Percentiles rank a stretch among this genome's conserved stretches.
Conservation (phyloP, 2,888 invertebrate species). For the Thera britannica region DNA sequence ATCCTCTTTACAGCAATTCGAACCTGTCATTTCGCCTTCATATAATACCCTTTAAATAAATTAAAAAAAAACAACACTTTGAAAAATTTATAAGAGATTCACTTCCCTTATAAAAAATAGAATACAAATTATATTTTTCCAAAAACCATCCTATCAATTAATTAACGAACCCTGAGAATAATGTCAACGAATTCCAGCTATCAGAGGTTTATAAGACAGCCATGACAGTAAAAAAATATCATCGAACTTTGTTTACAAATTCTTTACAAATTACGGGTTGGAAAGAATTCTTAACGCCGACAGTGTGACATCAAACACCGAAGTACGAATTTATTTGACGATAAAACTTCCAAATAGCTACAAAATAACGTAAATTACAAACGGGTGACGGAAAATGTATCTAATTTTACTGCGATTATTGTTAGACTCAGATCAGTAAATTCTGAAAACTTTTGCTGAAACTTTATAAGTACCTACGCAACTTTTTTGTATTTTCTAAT, state of each 20-base stretch:
- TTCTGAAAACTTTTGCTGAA: not conserved
- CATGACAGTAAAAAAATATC: constrained; percentile 7
- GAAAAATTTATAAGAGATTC: too few relatives aligned
- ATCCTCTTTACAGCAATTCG: not conserved
- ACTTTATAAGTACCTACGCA: not conserved
- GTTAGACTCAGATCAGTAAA: not conserved
- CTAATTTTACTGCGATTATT: not conserved
- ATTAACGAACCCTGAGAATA: too few relatives aligned
- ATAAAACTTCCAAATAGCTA: constrained; percentile 44
- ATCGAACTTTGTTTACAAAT: constrained; percentile 26
- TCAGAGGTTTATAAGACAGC: too few relatives aligned
- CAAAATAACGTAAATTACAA: constrained; percentile 42
- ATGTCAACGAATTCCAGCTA: not conserved
- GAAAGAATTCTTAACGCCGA: constrained; percentile 32
- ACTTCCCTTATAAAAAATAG: too few relatives aligned
- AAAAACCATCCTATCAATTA: too few relatives aligned
- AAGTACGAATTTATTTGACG: constrained; percentile 40
- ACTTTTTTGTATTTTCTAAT: not conserved
- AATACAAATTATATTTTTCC: too few relatives aligned
- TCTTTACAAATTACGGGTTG: constrained; percentile 31
- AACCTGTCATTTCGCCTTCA: not conserved
- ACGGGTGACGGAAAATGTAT: constrained; percentile 1
- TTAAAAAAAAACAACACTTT: too few relatives aligned
- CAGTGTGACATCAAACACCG: constrained; percentile 40
- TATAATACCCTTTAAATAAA: too few relatives aligned